A percentile compares a stretch with the other conserved stretches of the same genome.
These are phyloP conservation scores for Poicephalus meyeri DNA, from an alignment of 2,113 vertebrate species.

Conservation along the genomic window DNA sequence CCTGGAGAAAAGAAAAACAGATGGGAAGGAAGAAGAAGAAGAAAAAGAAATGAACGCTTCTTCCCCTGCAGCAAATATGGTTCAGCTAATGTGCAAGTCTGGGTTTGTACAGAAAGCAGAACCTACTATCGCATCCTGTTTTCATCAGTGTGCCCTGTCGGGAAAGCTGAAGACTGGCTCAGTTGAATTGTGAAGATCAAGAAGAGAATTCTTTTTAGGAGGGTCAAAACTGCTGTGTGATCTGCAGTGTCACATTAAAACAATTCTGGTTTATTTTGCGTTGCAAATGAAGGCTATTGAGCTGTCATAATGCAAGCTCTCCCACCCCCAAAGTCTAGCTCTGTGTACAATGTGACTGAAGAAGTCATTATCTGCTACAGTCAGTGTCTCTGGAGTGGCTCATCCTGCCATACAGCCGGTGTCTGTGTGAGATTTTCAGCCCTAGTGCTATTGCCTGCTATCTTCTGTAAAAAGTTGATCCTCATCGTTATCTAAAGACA, in stretches of 20 bases:
- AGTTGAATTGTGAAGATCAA: not conserved
- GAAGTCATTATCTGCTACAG: not conserved
- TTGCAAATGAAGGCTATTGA: not conserved
- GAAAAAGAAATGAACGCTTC: not conserved
- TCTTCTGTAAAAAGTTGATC: not conserved
- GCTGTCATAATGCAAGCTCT: not conserved
- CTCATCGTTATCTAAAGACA: not conserved
- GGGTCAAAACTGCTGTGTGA: not conserved
- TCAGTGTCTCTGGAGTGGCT: not conserved
- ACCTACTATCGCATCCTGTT: not conserved
- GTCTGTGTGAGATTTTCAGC: not conserved
- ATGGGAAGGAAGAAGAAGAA: not conserved
- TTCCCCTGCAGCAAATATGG: not conserved
- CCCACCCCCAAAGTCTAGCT: not conserved
- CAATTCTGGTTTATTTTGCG: not conserved
- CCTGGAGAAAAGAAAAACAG: not conserved
- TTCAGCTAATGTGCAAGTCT: conserved; percentile 11
- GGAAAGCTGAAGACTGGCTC: not conserved
- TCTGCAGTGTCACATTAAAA: not conserved
- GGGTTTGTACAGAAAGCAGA: conserved; percentile 28
- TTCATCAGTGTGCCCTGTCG: not conserved
- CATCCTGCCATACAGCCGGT: not conserved
- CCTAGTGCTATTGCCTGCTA: not conserved
- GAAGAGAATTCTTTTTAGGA: not conserved
- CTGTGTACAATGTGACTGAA: not conserved